These are phyloP conservation scores for Pectinophora gossypiella DNA, from an alignment of 1,140 invertebrate species.

Conservation along the genomic window DNA sequence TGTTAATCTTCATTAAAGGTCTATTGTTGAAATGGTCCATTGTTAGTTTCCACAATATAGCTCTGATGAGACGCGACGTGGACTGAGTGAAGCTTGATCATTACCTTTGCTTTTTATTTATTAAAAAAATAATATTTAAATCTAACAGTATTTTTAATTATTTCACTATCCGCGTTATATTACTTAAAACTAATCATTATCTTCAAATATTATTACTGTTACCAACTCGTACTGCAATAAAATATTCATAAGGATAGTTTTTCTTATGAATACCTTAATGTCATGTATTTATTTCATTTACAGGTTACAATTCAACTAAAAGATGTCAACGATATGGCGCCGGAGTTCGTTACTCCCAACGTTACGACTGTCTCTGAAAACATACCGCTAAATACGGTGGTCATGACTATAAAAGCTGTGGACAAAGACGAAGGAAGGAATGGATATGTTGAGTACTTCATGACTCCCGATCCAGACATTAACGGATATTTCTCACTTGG, in stretches of 20 bases:
- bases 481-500: slow-evolving; percentile 88
- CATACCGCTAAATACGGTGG: slow-evolving; percentile 90
- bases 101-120: neutral
- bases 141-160: too few relatives aligned
- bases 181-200: too few relatives aligned
- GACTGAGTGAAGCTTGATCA: neutral
- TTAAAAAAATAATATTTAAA: slow-evolving; percentile 8
- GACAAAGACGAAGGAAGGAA: slow-evolving; percentile 96
- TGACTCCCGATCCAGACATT: slow-evolving; percentile 76
- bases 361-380: slow-evolving; percentile 89
- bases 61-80: slow-evolving; percentile 17
- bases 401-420: slow-evolving; percentile 92
- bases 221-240: too few relatives aligned
- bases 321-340: slow-evolving; percentile 96
- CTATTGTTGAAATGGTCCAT: slow-evolving; percentile 24
- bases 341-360: slow-evolving; percentile 90
- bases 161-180: too few relatives aligned
- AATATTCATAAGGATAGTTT: neutral
- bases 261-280: neutral
- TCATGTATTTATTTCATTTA: slow-evolving; percentile 26
- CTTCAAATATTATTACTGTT: too few relatives aligned
- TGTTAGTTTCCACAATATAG: slow-evolving; percentile 25
- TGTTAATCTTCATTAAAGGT: slow-evolving; percentile 17
- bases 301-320: slow-evolving; percentile 91
- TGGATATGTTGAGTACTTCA: slow-evolving; percentile 92